Evolutionary conservation across 2,888 invertebrate species (phyloP), one percentile per base, ranked within the genome.

Genomic region (Pocota personata): DNA sequence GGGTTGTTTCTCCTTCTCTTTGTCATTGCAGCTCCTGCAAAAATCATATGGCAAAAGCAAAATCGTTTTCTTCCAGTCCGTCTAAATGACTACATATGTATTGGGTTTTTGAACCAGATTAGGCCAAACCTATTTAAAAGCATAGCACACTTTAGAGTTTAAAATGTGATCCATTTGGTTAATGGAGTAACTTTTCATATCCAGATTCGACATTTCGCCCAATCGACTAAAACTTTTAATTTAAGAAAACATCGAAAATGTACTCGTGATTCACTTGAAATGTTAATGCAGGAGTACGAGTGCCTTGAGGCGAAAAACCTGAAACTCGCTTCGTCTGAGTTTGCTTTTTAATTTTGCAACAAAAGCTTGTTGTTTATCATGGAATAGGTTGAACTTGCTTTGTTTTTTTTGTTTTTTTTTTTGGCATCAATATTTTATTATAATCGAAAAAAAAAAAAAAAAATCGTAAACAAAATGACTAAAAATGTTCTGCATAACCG

Each of bases 401-500:
- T 27, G 21, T 43, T 14, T 32, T 16, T 30, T 30, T 14, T 14
- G 3, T 32, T 35, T 10, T 6, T 4, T 24, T 48, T 6, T 4
- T 24, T 48, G 7, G n/a, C 30, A 48, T 32, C 32, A 48, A 66
- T 48, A 50, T 66, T 50, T 50, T 48, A 50, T 66, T 50, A 46
- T 43, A 46, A 48, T 32, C 40, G 10, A 21, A 37, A 50, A 12
- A 10, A n/a, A 64, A 21, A 37, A 50, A 12, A 10, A 50, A 46
- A 66, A 43, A 40, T 73, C 60, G 62, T 55, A 64, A 55, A 64
- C 40, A 64, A 64, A 75, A 55, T 40, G 14, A 55, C 5, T 32
- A 7, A 32, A 43, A 40, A 46, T 46, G 30, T 27, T 46, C 55
- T 57, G 55, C 75, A 75, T 57, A 75, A 75, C 75, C 64, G 64